Base-by-base conservation (phyloP, 2,797 vertebrate genomes). In the Antennarius maculatus region DNA sequence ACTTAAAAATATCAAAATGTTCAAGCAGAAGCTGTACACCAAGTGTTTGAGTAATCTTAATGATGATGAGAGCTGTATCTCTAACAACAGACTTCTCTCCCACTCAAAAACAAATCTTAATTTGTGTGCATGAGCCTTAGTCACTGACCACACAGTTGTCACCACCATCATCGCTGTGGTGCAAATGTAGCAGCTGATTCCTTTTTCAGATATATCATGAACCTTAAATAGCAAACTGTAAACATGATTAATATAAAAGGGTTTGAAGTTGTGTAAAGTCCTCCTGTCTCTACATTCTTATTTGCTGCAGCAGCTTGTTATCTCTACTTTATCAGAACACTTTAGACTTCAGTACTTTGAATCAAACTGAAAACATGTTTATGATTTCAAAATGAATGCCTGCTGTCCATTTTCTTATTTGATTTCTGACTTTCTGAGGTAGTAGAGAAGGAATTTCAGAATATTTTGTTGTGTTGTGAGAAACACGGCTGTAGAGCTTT, bases 1-100 rank as follows among this genome's bases (percentile, higher is more conserved):
- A 6, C 27, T 46, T 41, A 31, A 53, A 55, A 66, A 59, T 61
- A 73, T 42, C 55, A 41, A 2, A 63, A 58, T 60, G 63, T 62
- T 18, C 43, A 47, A 50, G 52, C n/a, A 54, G 67, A n/a, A 7
- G 5, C 23, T 29, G 10, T 13, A 23, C 6, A 46, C 16, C 15
- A n/a, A 46, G 15, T n/a, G 4, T 43, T 43, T 43, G 11, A 5
- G 13, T 39, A 9, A 39, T 10, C 37, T 5, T 43, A 31, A 48
- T 7, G 8, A 34, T 43, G 37, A 43, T 31, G 28, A 34, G 14
- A 13, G 41, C 16, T 10, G 31, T 29, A 48, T 49, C 31, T n/a
- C 41, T 12, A 9, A 6, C 0, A 6, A 47, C 13, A 42, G 52
- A 54, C 31, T 18, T 28, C 29, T 43, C 11, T 54, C 28, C 8